These are phyloP conservation scores for Aporophyla nigra DNA, from an alignment of 2,888 invertebrate genomes.

Conservation along the genomic window DNA sequence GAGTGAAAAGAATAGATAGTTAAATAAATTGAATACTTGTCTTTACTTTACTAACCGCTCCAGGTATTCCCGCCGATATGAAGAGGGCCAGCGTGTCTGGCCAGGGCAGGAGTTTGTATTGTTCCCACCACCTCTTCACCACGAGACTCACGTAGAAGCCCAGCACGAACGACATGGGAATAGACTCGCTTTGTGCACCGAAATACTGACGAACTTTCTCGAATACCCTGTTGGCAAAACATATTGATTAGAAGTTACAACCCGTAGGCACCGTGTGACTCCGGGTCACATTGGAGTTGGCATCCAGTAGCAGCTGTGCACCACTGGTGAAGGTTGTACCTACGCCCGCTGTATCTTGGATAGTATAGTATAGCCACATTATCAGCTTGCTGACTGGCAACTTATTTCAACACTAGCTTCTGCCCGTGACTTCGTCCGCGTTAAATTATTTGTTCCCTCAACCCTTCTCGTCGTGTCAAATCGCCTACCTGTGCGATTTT, in stretches of 20 bases:
- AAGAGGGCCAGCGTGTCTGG: slow-evolving; percentile 98
- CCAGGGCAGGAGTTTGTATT: slow-evolving; percentile 97
- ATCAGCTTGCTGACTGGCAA: neutral
- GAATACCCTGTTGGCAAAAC: slow-evolving; percentile 93
- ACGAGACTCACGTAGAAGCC: slow-evolving; percentile 98
- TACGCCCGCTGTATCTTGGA: neutral
- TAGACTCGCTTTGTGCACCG: slow-evolving; percentile 96
- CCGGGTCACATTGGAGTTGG: neutral
- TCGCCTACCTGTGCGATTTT: too few relatives aligned
- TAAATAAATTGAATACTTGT: slow-evolving; percentile 72
- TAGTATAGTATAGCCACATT: neutral
- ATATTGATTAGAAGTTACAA: slow-evolving; percentile 19
- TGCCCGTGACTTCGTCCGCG: too few relatives aligned
- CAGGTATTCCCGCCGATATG: slow-evolving; percentile 97
- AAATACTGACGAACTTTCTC: slow-evolving; percentile 96
- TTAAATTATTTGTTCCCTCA: too few relatives aligned
- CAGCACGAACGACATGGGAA: slow-evolving; percentile 98
- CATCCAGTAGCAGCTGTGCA: neutral
- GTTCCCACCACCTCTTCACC: slow-evolving; percentile 98
- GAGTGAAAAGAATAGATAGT: slow-evolving; percentile 40
- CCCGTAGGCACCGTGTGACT: neutral
- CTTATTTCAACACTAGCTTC: too few relatives aligned
- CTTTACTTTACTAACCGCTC: slow-evolving; percentile 94
- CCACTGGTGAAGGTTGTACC: neutral
- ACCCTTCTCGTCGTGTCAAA: too few relatives aligned